Base-by-base conservation (phyloP, 2,797 vertebrate genomes). In the Chaunax sp. region DNA sequence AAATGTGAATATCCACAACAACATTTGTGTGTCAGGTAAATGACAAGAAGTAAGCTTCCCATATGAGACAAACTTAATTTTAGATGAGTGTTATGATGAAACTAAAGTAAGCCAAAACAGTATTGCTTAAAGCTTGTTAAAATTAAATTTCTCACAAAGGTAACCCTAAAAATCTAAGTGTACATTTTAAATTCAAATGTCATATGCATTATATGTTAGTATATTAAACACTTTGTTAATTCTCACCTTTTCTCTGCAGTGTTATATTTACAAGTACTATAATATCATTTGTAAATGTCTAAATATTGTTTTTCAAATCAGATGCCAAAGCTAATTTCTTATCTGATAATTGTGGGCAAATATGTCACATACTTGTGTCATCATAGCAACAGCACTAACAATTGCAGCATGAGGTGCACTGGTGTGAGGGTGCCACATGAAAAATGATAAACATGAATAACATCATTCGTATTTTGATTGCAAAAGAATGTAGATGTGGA, bases 141-240 rank as follows among this genome's bases (percentile, higher is more conserved):
- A 77, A 80, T 78, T 84, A 53, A 51, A 80, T 77, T 75, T 70
- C 51, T 75, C 79, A 76, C 62, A 76, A 93, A 91, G 93, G 89
- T 92, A 93, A 94, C 93, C 90, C 71, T 78, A 79, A 79, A 94
- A 94, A 80, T 58, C 53, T 79, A 65, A 72, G 73, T 78, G 70
- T 87, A 46, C 70, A 84, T 89, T 88, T 85, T 75, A 80, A 68
- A 78, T 75, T 71, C 86, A 46, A 51, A 55, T 84, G 77, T 85
- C 78, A 55, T 51, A 64, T 45, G 46, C 63, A 83, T 82, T 81
- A 73, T 75, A 90, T 82, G 80, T 86, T 85, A 77, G 60, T 71
- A 69, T 70, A 72, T 61, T 72, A 44, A 84, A 69, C 80, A 73
- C 64, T 82, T 81, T 71, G 44, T 88, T 87, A 55, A 66, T 46